Evolutionary conservation across 2,888 invertebrate species (phyloP), one percentile per base, ranked within the genome.

Genomic region (Eucriotettix oculatus): DNA sequence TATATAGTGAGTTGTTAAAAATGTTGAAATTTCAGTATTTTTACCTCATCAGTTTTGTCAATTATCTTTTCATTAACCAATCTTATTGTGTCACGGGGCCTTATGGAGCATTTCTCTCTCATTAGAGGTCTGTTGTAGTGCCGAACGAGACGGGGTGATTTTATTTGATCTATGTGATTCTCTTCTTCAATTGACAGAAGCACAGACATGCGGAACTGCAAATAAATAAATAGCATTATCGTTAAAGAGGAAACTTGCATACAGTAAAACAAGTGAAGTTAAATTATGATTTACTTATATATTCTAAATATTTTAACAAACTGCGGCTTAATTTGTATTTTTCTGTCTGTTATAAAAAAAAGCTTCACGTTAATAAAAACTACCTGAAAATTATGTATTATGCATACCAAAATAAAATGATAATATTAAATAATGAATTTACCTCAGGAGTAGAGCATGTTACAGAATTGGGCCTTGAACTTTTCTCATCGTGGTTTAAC

Each of bases 171-270:
- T 40, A 63, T 62, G 52, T 72, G 65, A 58, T 72, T 72, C 60
- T 73, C 80, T 66, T 84, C 83, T 66, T 85, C 84, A 60, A 84
- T 79, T 10, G 83, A 81, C 68, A 86, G 72, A 59, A 87, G 72
- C 61, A 86, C 84, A 0, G 83, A 84, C 85, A 86, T 86, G 61
- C 85, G 82, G 72, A 84, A 85, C 81, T 84, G 56, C n/a, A 58
- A 59, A 17, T 54, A 14, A 55, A 43, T 29, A 41, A 52, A 52
- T 40, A 58, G 55, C 48, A 16, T 53, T 53, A 57, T 59, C n/a
- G 42, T n/a, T 41, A 40, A 56, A 56, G 57, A 44, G 16, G 42
- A 54, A 60, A 60, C 17, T 17, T 53, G n/a, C n/a, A 56, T 54
- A 43, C 48, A 54, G 14, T 54, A 61, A 14, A 52, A 61, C 59